phyloP scores from a whole-genome alignment of 2,113 vertebrate species.

The Muntiacus muntjak region DNA sequence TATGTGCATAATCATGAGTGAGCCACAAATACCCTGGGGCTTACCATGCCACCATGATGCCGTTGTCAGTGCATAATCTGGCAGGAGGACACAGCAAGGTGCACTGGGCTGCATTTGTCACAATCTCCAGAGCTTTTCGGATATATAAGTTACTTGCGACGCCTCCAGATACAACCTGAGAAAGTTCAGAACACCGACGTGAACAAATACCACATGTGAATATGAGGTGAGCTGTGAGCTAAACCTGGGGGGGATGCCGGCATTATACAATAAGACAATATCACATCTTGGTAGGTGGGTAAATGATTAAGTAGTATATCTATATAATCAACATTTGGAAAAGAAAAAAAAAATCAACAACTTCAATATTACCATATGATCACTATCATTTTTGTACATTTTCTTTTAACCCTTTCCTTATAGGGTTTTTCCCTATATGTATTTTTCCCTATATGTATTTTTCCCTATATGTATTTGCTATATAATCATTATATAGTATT shows the following conservation, averaged over 20 bases:
- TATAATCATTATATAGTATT: background rate
- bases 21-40: background rate
- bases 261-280: background rate
- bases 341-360: background rate
- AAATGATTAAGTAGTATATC: background rate
- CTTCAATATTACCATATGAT: background rate
- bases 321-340: background rate
- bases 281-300: background rate
- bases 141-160: conserved; percentile 96
- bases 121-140: conserved; percentile 81
- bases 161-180: conserved; percentile 93
- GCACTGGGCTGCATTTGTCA: conserved; percentile 85
- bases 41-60: conserved; percentile 97
- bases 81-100: conserved; percentile 89
- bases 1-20: background rate
- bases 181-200: background rate
- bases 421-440: background rate
- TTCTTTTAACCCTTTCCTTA: background rate
- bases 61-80: conserved; percentile 94
- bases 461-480: no score
- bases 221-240: background rate
- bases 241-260: background rate
- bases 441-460: no score
- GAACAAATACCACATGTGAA: background rate
- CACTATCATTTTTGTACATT: background rate